Base-by-base conservation (phyloP, 2,113 vertebrate genomes). In the Eolophus roseicapilla region DNA sequence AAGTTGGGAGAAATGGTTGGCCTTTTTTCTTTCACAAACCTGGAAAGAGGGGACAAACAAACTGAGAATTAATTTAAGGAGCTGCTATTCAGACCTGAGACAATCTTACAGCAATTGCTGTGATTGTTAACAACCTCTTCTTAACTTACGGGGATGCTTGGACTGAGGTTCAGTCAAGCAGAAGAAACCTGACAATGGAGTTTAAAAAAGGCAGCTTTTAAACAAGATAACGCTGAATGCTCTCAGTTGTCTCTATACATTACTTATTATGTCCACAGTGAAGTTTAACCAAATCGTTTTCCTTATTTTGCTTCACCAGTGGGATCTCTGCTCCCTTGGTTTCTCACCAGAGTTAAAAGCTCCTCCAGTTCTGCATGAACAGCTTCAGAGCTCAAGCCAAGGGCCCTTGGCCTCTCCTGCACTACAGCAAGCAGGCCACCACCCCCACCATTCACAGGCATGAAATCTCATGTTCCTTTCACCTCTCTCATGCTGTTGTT, bases 1-100 rank as follows among this genome's bases (percentile, higher is more conserved):
- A 98, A 98, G 93, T 98, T 98, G 15, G 98, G 98, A 73, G 98
- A 98, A 93, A 98, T 98, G 39, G 98, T 98, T 9, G 98, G 98
- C 82, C 98, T 98, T 86, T 98, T 98, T 91, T 98, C 98, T 97
- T 98, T 98, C 67, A 98, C 98, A 78, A 98, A 98, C 82, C 98
- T 98, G 86, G 27, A 28, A 52, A 55, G 50, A 83, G 46, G 25
- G 63, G 64, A 41, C 69, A 86, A 60, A 78, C 6, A 55, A 74
- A 49, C 2, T 8, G 33, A 73, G 67, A 60, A 37, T 75, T 81
- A 84, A 10, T 53, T 67, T 39, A 50, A 67, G 15, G 47, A 29
- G 8, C 20, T 60, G 67, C 68, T 81, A 31, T 33, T 74, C 33
- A 78, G 43, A 49, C 33, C 13, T 6, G 27, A 64, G 39, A 18